Evolutionary conservation across 2,113 vertebrate species (phyloP), one percentile per base, ranked within the genome.

Genomic region (Steatornis caripensis): DNA sequence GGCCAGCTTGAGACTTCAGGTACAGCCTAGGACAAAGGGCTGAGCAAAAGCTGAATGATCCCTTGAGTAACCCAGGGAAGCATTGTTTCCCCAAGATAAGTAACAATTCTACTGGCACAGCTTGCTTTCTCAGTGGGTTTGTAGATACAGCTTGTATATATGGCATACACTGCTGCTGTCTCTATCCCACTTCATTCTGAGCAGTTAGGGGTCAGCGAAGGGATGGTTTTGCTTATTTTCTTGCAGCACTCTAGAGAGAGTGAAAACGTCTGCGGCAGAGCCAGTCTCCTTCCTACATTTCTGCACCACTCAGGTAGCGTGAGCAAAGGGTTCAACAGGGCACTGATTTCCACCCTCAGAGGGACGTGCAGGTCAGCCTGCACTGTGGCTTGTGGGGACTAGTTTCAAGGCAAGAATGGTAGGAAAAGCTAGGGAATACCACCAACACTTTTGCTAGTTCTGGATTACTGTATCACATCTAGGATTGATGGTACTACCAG

Each of bases 281-380:
- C 8, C 4, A 3, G 9, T 23, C 10, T 1, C 54, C 7, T 78
- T 48, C 1, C 0, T 51, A 18, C 8, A 7, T 54, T 46, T 58
- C 53, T 36, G 66, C 41, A 53, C 4, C 32, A 43, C 43, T 36
- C 8, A 6, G 4, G 15, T 19, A 19, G 10, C 6, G 15, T 1
- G 4, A 71, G 8, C 18, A 66, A 64, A 64, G 12, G 8, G 3
- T 3, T 64, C 34, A 36, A 15, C 8, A 36, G 23, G 21, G 18
- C 36, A 24, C 6, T 5, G 5, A n/a, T 36, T 61, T 57, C 27
- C 8, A 32, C 10, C 7, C 15, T 55, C 21, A 60, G 29, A 54
- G 4, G 27, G 8, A 34, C 0, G 0, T 1, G 0, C 4, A 39
- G 9, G 8, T 75, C n/a, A 61, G 26, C 4, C 39, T 45, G 22